phyloP scores from a whole-genome alignment of 2,797 vertebrate species.

The Leucoraja ocellata region DNA sequence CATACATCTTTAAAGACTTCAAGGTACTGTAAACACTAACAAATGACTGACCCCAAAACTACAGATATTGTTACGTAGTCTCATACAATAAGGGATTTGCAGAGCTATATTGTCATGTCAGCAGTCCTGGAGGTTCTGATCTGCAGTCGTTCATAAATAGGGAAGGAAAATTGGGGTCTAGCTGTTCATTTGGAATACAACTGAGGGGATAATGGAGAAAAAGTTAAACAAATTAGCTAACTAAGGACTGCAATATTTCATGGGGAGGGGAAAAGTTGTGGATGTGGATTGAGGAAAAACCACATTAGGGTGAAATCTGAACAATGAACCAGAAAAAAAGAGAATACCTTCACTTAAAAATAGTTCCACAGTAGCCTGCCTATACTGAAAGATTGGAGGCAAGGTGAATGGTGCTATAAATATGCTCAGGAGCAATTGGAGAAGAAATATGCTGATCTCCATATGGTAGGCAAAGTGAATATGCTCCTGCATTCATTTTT shows the following conservation, averaged over 20 bases:
- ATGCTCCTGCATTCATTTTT: neutral
- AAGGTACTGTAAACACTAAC: neutral
- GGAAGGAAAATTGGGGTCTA: too few species aligned
- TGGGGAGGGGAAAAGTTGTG: too few species aligned
- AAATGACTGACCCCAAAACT: neutral
- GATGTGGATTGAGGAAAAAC: too few species aligned
- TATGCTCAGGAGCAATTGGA: neutral
- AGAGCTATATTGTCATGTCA: neutral
- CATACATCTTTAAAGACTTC: neutral
- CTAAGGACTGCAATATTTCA: too few species aligned
- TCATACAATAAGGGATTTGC: neutral
- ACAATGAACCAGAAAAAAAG: neutral
- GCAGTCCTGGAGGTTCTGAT: neutral
- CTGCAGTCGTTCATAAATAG: neutral
- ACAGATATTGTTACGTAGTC: neutral
- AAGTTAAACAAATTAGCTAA: too few species aligned
- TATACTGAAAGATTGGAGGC: neutral
- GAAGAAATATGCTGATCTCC: neutral
- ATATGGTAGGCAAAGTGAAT: neutral
- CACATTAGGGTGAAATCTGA: too few species aligned
- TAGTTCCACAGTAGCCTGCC: neutral
- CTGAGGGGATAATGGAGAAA: too few species aligned
- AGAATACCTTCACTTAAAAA: neutral
- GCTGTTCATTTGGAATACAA: too few species aligned
- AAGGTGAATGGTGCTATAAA: neutral